Percentiles rank a stretch among this genome's conserved stretches.
Evolutionary conservation across 2,888 invertebrate species (phyloP).

Genomic region (Scaptomyza polygonia): DNA sequence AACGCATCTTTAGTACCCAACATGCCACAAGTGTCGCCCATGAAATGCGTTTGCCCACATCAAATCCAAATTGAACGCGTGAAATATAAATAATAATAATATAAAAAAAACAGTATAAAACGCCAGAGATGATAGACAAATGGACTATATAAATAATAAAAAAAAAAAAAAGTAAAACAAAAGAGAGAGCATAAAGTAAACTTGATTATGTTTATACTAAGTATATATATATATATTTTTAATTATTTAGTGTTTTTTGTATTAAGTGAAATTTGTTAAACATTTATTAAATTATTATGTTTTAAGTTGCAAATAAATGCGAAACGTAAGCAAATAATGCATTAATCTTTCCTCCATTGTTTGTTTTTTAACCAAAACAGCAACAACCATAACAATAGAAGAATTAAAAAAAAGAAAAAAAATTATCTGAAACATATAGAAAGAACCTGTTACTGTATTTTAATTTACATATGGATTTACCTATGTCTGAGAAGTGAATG

Average conservation of each 20-base stretch:
- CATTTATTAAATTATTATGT: conserved; percentile 79
- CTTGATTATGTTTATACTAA: conserved; percentile 80
- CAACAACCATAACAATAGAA: conserved; percentile 43
- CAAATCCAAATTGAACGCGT: conserved; percentile 28
- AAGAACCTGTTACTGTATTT: conserved; percentile 49
- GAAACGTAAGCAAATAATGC: conserved; percentile 70
- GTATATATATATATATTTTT: conserved; percentile 74
- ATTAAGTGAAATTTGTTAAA: conserved; percentile 80
- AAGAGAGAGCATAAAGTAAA: conserved; percentile 58
- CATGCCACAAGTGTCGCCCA: conserved; percentile 44
- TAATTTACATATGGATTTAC: conserved; percentile 45
- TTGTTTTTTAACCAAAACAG: conserved; percentile 19
- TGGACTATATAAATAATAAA: conserved; percentile 49
- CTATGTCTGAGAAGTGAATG: conserved; percentile 43
- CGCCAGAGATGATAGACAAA: conserved; percentile 60
- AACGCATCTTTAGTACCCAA: conserved; percentile 53
- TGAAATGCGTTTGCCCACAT: conserved; percentile 35
- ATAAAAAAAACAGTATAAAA: conserved; percentile 52
- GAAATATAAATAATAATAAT: conserved; percentile 11
- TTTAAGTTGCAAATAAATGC: conserved; percentile 79
- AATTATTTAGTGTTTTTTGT: conserved; percentile 80
- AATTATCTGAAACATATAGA: conserved; percentile 15
- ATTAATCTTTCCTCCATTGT: conserved; percentile 22
- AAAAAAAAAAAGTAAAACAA: conserved; percentile 6
- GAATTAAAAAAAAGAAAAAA: conserved; percentile 21